Evolutionary conservation across 2,797 vertebrate genomes (phyloP).

Genomic region (Prunella strophiata): DNA sequence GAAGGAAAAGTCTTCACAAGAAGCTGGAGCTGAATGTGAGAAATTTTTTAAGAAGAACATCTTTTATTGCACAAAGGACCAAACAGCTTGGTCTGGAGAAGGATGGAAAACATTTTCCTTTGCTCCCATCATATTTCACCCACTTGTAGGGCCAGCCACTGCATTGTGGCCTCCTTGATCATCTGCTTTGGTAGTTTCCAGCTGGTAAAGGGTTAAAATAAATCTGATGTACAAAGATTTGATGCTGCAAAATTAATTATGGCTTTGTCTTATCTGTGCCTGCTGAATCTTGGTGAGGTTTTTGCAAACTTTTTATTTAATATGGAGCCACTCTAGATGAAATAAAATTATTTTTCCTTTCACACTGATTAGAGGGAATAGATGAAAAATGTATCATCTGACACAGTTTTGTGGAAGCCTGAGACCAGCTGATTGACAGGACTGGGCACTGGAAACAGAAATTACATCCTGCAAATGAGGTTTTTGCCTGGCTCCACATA

Average conservation of each 20-base stretch:
- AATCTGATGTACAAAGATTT: not conserved
- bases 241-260: slow-evolving; percentile 2
- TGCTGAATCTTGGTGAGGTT: not conserved
- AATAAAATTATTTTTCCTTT: slow-evolving; percentile 2
- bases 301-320: not conserved
- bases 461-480: slow-evolving; percentile 12
- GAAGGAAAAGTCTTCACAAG: not conserved
- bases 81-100: not conserved
- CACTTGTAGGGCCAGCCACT: not conserved
- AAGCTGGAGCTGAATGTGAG: not conserved
- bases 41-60: not conserved
- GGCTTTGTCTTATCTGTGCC: not conserved
- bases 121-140: not conserved
- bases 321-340: not conserved
- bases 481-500: slow-evolving; percentile 3
- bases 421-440: slow-evolving; percentile 12
- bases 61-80: not conserved
- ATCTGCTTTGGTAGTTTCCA: not conserved
- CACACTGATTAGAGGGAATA: not conserved
- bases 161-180: not conserved
- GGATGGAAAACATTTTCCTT: not conserved
- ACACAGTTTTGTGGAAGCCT: not conserved
- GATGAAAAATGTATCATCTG: slow-evolving; percentile 9
- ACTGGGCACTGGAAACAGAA: not conserved
- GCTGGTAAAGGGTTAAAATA: not conserved